phyloP scores from a whole-genome alignment of 2,888 invertebrate species.

The Petrophora chlorosata region DNA sequence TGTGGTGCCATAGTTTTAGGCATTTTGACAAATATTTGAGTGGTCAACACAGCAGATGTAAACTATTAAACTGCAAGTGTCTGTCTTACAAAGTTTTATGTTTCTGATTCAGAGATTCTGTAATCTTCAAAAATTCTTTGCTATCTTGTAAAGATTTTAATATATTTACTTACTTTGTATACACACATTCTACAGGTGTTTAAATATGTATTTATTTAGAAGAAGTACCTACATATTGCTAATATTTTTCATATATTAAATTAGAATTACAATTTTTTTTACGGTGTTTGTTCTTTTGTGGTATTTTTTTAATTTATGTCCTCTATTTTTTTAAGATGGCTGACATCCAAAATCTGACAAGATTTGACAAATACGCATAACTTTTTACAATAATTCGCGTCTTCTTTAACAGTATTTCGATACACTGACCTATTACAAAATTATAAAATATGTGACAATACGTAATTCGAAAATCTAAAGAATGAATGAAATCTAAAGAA shows the following conservation, averaged over 20 bases:
- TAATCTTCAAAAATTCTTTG: too few species aligned
- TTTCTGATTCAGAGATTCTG: not conserved
- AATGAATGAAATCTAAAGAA: slow-evolving; percentile 30
- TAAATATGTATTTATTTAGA: too few species aligned
- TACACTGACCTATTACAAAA: slow-evolving; percentile 27
- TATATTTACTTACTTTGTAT: too few species aligned
- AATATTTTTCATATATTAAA: too few species aligned
- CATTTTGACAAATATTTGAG: slow-evolving; percentile 42
- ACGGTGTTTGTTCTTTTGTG: too few species aligned
- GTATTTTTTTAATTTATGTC: not conserved
- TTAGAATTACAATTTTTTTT: too few species aligned
- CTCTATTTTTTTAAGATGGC: slow-evolving; percentile 7
- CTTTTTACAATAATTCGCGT: slow-evolving; percentile 3
- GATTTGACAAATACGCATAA: not conserved
- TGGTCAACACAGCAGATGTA: slow-evolving; percentile 51
- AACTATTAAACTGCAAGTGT: slow-evolving; percentile 30
- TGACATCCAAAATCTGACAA: not conserved
- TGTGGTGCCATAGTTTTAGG: slow-evolving; percentile 45
- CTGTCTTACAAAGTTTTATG: slow-evolving; percentile 28
- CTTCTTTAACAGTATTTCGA: slow-evolving; percentile 16
- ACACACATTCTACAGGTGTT: too few species aligned
- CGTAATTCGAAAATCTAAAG: slow-evolving; percentile 23
- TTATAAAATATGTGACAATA: slow-evolving; percentile 4
- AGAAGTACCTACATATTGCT: too few species aligned
- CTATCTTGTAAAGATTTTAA: too few species aligned